A percentile compares a stretch with the other conserved stretches of the same genome.
These are phyloP conservation scores for Phenganax subtilis DNA, from an alignment of 92 coral and sea anemone species.

Conservation along the genomic window DNA sequence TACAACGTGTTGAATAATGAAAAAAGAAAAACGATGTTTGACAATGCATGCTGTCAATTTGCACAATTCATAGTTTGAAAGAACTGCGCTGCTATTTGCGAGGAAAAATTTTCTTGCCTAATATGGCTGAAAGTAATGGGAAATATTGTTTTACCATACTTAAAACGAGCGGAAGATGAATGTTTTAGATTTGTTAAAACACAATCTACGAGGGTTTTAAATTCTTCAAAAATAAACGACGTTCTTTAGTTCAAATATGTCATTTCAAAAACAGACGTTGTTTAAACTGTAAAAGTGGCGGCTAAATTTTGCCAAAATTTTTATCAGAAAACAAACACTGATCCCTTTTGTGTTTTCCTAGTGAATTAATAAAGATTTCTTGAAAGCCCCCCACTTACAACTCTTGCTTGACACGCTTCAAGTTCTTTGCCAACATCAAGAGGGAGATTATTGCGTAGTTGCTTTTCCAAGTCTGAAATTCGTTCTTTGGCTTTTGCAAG, in stretches of 20 bases:
- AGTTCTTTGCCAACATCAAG: slow-evolving; percentile 88
- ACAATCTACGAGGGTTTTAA: too few species aligned
- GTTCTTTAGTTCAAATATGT: too few species aligned
- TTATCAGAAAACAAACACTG: not conserved
- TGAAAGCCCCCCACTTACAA: slow-evolving; percentile 48
- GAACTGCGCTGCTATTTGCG: too few species aligned
- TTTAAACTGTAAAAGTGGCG: too few species aligned
- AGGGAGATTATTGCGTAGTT: slow-evolving; percentile 80
- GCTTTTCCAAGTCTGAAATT: slow-evolving; percentile 71
- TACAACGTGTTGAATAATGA: not conserved
- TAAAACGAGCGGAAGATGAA: too few species aligned
- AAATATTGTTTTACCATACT: too few species aligned
- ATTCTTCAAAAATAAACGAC: too few species aligned
- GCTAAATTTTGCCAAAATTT: not conserved
- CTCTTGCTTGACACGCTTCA: slow-evolving; percentile 66
- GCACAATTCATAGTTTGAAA: too few species aligned
- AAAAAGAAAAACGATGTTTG: not conserved
- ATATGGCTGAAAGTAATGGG: too few species aligned
- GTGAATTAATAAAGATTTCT: not conserved
- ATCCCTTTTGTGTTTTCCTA: not conserved
- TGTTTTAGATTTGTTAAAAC: too few species aligned
- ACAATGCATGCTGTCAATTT: not conserved
- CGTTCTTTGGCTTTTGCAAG: slow-evolving; percentile 72
- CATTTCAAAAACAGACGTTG: too few species aligned
- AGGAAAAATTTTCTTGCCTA: too few species aligned